Evolutionary conservation across 2,113 vertebrate genomes (phyloP), one percentile per base, ranked within the genome.

Genomic region (Cottus gobio): DNA sequence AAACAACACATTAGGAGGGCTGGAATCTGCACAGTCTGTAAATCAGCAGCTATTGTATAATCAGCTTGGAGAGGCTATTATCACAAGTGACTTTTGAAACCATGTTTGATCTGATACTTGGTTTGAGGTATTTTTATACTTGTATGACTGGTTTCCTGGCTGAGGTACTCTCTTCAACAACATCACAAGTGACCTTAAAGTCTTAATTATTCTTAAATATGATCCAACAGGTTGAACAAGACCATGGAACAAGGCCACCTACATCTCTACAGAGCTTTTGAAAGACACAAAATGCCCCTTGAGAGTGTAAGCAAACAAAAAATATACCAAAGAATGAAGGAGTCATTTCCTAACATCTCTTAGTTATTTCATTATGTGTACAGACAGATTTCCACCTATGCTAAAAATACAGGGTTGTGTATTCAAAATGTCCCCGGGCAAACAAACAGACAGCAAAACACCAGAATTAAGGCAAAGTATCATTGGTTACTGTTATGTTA

Each of bases 311-410:
- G 72, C 46, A 1, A 71, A 64, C 72, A 81, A 0, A 77, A 65
- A 57, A 85, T n/a, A 83, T 56, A 70, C 75, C 68, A 83, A 82
- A 3, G 60, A n/a, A 4, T 42, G 44, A n/a, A 69, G 48, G 34
- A 84, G 22, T 83, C 6, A 15, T 52, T 72, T 88, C 63, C 34
- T 48, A 20, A 48, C 18, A 48, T 18, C 44, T 48, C 44, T 48
- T 48, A 7, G 44, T 48, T 48, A 18, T 48, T 48, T 48, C 44
- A 48, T 16, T 48, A 6, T 48, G 13, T 28, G 11, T 54, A 39
- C 71, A 79, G 60, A 75, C 24, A 67, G 13, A 70, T 87, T 77
- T 85, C 69, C 46, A 37, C 80, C 73, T 69, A 91, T 66, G 9
- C 81, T 34, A 58, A n/a, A 71, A 58, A 78, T 68, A 26, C 36